These are phyloP conservation scores for Drosophila biarmipes DNA, from an alignment of 1,140 invertebrate genomes.

Conservation along the genomic window DNA sequence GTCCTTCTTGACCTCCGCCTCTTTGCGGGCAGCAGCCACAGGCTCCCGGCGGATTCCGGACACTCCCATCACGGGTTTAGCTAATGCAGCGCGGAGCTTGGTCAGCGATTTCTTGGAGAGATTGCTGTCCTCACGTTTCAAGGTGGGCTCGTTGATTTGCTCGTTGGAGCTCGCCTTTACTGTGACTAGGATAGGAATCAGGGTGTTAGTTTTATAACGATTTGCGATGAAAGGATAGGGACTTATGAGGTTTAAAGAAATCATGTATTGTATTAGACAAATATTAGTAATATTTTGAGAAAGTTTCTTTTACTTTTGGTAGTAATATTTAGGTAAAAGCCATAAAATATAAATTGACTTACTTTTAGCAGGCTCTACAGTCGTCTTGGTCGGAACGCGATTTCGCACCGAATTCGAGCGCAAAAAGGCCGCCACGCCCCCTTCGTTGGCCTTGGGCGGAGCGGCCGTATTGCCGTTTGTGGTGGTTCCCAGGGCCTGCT, in stretches of 20 bases:
- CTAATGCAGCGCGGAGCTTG: constrained; percentile 72
- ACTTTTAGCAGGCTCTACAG: constrained; percentile 51
- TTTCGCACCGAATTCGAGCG: constrained; percentile 73
- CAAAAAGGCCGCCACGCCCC: constrained; percentile 36
- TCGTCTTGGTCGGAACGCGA: constrained; percentile 28
- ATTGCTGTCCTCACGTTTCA: constrained; percentile 80
- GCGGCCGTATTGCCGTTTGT: constrained; percentile 31
- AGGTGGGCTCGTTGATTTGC: constrained; percentile 34
- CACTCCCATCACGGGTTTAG: constrained; percentile 48
- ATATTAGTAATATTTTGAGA: too few relatives aligned
- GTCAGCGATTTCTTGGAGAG: constrained; percentile 73
- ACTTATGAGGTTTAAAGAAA: too few relatives aligned
- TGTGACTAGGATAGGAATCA: constrained; percentile 10
- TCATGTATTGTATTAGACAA: too few relatives aligned
- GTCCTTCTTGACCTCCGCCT: constrained; percentile 38
- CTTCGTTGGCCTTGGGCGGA: constrained; percentile 7
- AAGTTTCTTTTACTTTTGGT: background rate
- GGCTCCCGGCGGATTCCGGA: constrained; percentile 26
- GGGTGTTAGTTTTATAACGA: too few relatives aligned
- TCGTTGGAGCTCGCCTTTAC: constrained; percentile 53
- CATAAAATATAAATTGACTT: too few relatives aligned
- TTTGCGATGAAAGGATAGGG: too few relatives aligned
- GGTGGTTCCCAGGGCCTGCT: constrained; percentile 46
- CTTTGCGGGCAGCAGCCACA: constrained; percentile 19
- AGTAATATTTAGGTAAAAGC: too few relatives aligned